These are phyloP conservation scores for Drosophila aldrichi DNA, from an alignment of 2,888 invertebrate genomes.

Conservation along the genomic window DNA sequence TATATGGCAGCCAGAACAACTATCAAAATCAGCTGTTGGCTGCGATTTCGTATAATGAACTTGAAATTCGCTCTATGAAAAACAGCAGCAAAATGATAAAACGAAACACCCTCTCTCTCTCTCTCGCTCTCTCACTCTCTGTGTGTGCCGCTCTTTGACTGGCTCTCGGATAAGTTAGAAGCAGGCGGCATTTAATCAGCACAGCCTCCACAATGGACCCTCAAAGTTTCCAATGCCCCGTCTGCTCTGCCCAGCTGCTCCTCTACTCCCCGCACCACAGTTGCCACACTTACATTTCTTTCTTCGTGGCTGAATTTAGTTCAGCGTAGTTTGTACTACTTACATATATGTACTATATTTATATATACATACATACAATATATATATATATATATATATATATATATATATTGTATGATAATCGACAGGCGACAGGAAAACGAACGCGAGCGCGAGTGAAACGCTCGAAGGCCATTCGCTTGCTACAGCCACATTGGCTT, in stretches of 20 bases:
- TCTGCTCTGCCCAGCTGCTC: background rate
- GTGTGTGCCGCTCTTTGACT: no score
- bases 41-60: slow-evolving; percentile 58
- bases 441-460: slow-evolving; percentile 26
- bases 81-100: slow-evolving; percentile 50
- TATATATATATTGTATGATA: slow-evolving; percentile 34
- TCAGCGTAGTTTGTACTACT: slow-evolving; percentile 42
- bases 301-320: slow-evolving; percentile 39
- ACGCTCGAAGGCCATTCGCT: slow-evolving; percentile 47
- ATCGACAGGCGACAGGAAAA: slow-evolving; percentile 45
- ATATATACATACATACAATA: no score
- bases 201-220: slow-evolving; percentile 32
- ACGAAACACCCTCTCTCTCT: background rate
- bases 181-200: slow-evolving; percentile 49
- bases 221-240: slow-evolving; percentile 7
- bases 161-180: slow-evolving; percentile 22
- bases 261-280: no score
- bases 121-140: background rate
- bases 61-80: slow-evolving; percentile 59
- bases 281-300: slow-evolving; percentile 26
- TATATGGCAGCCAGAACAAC: slow-evolving; percentile 28
- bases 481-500: slow-evolving; percentile 29
- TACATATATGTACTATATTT: slow-evolving; percentile 17
- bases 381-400: slow-evolving; percentile 8
- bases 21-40: slow-evolving; percentile 64